phyloP scores from a whole-genome alignment of 2,113 vertebrate species.

The Toxostoma redivivum region DNA sequence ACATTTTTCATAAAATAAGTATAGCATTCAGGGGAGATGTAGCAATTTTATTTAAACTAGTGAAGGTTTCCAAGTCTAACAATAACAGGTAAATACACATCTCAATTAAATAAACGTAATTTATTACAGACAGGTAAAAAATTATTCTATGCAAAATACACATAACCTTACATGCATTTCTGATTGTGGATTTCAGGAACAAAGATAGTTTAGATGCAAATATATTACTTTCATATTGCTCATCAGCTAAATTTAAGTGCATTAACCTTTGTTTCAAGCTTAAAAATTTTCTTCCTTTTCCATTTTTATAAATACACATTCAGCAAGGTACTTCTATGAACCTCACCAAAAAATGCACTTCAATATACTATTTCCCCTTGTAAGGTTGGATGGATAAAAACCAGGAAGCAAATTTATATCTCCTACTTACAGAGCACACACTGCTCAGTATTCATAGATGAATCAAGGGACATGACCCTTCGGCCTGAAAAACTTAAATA shows the following conservation, averaged over 20 bases:
- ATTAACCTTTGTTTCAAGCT: neutral
- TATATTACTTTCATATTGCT: neutral
- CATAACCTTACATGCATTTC: neutral
- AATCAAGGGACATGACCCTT: slow-evolving; percentile 30
- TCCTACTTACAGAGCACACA: neutral
- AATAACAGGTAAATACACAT: neutral
- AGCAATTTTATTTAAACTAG: neutral
- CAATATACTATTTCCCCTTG: neutral
- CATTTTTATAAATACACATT: neutral
- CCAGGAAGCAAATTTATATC: neutral
- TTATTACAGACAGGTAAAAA: neutral
- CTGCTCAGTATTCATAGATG: slow-evolving; percentile 19
- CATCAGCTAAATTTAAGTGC: neutral
- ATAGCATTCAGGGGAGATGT: neutral
- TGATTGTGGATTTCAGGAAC: neutral
- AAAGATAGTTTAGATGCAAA: neutral
- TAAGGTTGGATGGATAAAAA: neutral
- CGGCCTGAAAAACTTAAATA: slow-evolving; percentile 28
- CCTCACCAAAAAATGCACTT: neutral
- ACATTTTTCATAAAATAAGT: neutral
- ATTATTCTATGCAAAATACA: neutral
- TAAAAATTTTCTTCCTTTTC: neutral
- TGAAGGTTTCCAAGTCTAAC: neutral
- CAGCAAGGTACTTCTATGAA: neutral
- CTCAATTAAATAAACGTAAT: neutral